Base-by-base conservation (phyloP, 2,797 vertebrate genomes). In the Holocentrus rufus region DNA sequence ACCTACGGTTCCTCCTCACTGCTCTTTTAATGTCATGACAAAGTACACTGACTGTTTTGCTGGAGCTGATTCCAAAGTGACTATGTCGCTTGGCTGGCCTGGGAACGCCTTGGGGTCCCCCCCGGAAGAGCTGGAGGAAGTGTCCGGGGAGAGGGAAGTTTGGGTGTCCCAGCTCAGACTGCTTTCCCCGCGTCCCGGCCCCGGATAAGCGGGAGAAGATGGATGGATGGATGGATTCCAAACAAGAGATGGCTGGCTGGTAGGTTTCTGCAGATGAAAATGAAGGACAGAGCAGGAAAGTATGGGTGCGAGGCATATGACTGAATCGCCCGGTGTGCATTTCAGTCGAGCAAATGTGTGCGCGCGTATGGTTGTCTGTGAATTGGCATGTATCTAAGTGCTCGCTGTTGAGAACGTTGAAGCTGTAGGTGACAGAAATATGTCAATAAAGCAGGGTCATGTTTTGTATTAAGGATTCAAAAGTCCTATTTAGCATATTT, bases 361-460 rank as follows among this genome's bases (percentile, higher is more conserved):
- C 54, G 49, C 39, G 59, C 20, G 23, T 58, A 76, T 55, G 34
- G 7, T 9, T 7, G 34, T 31, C 44, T 17, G 22, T 56, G 57
- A 30, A 46, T 20, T 9, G 49, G 69, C 49, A 7, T 67, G 67
- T 74, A 68, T 72, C 80, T 53, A 76, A 61, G 44, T 65, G 44
- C 42, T 50, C 71, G 61, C n/a, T 27, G 64, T 77, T 73, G 34
- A 77, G 65, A 27, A 52, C 52, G 49, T 62, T 52, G 52, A 72
- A 76, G 71, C 71, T 77, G 49, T 75, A 73, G 74, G 76, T 42
- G 72, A 58, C 57, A 68, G 62, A 66, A 66, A 70, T 56, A 74
- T 58, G 47, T 64, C 60, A 83, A 81, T 58, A 71, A 55, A 83
- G 69, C 82, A 81, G 77, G 69, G 77, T 85, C 54, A 11, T 31